These are phyloP conservation scores for Sinella curviseta DNA, from an alignment of 1,140 invertebrate species.

Conservation along the genomic window DNA sequence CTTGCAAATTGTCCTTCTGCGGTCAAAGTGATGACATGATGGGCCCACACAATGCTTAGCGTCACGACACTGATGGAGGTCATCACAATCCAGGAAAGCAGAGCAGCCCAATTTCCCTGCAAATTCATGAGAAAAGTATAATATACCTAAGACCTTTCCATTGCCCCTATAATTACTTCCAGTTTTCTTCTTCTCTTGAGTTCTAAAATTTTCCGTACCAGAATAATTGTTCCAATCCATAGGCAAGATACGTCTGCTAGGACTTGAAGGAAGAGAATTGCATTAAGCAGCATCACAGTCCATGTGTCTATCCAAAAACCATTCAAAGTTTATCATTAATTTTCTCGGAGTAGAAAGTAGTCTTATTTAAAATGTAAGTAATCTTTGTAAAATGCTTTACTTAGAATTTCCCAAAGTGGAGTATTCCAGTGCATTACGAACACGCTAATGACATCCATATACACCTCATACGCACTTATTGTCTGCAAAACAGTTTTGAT, in stretches of 20 bases:
- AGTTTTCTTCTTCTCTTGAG: too few relatives aligned
- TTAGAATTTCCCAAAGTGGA: constrained; percentile 24
- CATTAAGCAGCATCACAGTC: constrained; percentile 34
- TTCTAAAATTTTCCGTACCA: constrained; percentile 32
- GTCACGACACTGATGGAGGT: constrained; percentile 14
- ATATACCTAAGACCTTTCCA: too few relatives aligned
- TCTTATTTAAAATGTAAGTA: too few relatives aligned
- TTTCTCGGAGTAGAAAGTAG: too few relatives aligned
- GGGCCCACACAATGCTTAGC: constrained; percentile 28
- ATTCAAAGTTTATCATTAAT: neutral
- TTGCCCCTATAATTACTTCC: too few relatives aligned
- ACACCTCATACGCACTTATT: constrained; percentile 39
- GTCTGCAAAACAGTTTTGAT: constrained; percentile 9
- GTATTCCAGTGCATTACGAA: constrained; percentile 41
- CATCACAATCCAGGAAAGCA: constrained; percentile 37
- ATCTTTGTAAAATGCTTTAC: constrained; percentile 18
- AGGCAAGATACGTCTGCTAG: constrained; percentile 23
- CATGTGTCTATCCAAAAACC: constrained; percentile 15
- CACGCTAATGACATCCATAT: constrained; percentile 35
- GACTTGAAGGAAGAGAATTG: constrained; percentile 36
- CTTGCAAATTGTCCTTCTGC: neutral
- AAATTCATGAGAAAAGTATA: too few relatives aligned
- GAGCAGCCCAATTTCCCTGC: constrained; percentile 25
- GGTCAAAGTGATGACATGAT: constrained; percentile 9
- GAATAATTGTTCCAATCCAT: constrained; percentile 29